These are phyloP conservation scores for Pedetes capensis DNA, from an alignment of 2,113 vertebrate genomes.

Conservation along the genomic window DNA sequence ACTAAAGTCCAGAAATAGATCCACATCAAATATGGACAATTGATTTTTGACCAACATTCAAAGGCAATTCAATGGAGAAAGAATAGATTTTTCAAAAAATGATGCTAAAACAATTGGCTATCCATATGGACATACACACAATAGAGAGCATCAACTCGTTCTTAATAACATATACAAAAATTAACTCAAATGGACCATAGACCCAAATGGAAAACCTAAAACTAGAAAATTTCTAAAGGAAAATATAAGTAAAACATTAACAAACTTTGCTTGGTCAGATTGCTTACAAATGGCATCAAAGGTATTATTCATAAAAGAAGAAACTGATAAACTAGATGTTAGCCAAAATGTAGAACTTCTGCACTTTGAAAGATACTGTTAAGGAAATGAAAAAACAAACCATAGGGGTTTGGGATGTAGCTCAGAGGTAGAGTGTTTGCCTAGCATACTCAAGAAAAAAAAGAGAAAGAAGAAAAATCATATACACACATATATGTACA, in stretches of 20 bases:
- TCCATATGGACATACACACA: background rate
- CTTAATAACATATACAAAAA: background rate
- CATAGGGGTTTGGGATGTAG: background rate
- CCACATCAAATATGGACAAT: background rate
- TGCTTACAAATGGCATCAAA: constrained; percentile 9
- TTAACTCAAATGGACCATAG: background rate
- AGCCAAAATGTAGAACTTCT: background rate
- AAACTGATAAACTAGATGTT: background rate
- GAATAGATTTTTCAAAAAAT: background rate
- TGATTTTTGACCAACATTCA: background rate
- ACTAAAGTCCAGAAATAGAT: background rate
- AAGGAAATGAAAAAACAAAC: constrained; percentile 13
- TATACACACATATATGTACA: too few relatives aligned
- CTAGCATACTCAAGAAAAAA: background rate
- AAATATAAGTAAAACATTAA: background rate
- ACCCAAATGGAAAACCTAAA: background rate
- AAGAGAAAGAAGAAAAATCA: too few relatives aligned
- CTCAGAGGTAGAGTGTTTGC: background rate
- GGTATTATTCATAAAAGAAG: background rate
- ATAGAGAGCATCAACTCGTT: background rate
- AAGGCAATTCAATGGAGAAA: background rate
- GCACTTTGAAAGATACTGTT: background rate
- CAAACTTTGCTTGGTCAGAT: background rate
- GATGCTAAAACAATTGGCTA: background rate
- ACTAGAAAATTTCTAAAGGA: background rate